These are phyloP conservation scores for Himalopsyche anomala DNA, from an alignment of 2,888 invertebrate species.

Conservation along the genomic window DNA sequence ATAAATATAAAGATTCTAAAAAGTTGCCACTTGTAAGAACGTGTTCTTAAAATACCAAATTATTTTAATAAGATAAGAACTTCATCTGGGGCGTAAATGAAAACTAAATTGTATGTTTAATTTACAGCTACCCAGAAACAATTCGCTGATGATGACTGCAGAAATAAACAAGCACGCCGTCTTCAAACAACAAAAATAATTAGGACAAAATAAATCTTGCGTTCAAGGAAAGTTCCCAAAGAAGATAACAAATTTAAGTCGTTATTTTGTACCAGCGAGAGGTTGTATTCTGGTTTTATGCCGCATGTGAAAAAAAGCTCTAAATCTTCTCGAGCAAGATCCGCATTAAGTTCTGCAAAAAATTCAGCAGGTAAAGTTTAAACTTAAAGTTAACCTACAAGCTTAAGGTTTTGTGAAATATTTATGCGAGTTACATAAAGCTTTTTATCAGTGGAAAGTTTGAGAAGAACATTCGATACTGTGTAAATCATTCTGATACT, in stretches of 20 bases:
- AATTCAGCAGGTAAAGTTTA: conserved; percentile 30
- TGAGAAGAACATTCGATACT: background rate
- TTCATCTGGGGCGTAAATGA: no score
- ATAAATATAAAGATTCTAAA: no score
- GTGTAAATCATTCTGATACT: background rate
- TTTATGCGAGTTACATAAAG: conserved; percentile 22
- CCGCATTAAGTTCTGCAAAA: conserved; percentile 22
- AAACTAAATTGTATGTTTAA: no score
- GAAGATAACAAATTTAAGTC: conserved; percentile 31
- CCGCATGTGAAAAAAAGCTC: conserved; percentile 16
- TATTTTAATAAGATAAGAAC: no score
- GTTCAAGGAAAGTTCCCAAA: conserved; percentile 1
- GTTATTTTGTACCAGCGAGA: conserved; percentile 11
- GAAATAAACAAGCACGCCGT: no score
- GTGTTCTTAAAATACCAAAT: no score
- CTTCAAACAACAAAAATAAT: conserved; percentile 8
- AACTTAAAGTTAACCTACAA: conserved; percentile 12
- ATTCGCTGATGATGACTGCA: no score
- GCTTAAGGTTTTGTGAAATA: conserved; percentile 11
- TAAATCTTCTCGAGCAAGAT: conserved; percentile 11
- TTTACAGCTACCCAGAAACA: no score
- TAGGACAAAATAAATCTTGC: conserved; percentile 14
- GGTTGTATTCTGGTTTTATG: conserved; percentile 11
- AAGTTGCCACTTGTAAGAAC: no score
- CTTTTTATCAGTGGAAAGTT: conserved; percentile 11